Percentiles rank a stretch among this genome's conserved stretches.
Evolutionary conservation across 2,113 vertebrate species (phyloP).

Genomic region (Elanus axillaris): DNA sequence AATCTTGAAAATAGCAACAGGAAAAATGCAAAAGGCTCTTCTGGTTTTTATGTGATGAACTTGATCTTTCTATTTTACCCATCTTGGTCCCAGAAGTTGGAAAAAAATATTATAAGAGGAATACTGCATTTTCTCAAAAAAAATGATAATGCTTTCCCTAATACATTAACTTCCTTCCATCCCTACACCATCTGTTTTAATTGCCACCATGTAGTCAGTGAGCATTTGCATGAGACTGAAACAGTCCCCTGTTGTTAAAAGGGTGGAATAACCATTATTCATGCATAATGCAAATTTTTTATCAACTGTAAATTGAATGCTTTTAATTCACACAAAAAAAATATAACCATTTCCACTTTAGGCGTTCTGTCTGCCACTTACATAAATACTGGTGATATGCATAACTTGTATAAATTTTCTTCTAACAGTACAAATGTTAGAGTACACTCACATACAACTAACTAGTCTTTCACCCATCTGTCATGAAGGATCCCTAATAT

Average conservation of each 20-base stretch:
- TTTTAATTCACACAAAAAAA: background rate
- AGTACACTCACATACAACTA: background rate
- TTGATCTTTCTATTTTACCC: background rate
- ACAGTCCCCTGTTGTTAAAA: background rate
- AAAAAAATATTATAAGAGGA: background rate
- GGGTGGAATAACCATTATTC: background rate
- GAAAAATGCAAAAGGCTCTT: background rate
- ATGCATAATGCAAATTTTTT: background rate
- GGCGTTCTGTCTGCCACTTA: background rate
- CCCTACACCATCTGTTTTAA: background rate
- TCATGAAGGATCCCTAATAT: background rate
- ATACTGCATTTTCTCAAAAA: background rate
- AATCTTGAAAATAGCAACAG: slow-evolving; percentile 40
- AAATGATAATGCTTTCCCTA: background rate
- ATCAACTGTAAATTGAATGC: background rate
- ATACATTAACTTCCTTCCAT: background rate
- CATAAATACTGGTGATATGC: background rate
- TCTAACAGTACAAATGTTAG: background rate
- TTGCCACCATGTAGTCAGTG: background rate
- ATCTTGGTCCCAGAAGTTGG: background rate
- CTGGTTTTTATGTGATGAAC: background rate
- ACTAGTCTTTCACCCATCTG: background rate
- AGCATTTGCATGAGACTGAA: background rate
- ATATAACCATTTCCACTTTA: background rate
- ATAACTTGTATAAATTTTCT: background rate